These are phyloP conservation scores for Galago senegalensis DNA, from an alignment of 2,797 vertebrate species.

Conservation along the genomic window DNA sequence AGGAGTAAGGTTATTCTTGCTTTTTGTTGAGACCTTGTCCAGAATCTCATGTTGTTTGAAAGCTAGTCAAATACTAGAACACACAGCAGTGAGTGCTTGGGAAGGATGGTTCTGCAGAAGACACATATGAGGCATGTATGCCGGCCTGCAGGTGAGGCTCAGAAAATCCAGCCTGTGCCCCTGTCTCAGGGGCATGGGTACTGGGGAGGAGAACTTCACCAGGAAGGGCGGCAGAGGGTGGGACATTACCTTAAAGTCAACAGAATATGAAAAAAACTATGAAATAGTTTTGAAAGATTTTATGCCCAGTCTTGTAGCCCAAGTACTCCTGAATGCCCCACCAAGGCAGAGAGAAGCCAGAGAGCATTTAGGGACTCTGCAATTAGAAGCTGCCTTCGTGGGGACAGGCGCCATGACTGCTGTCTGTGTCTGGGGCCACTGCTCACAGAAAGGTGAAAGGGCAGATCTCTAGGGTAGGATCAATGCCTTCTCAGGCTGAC, in stretches of 20 bases:
- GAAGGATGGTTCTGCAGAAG: fast-evolving
- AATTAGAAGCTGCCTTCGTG: neutral
- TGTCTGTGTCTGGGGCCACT: fast-evolving
- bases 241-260: neutral
- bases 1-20: fast-evolving
- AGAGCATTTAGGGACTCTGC: neutral
- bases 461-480: neutral
- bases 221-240: neutral
- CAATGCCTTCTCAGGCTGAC: neutral
- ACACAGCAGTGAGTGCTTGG: neutral
- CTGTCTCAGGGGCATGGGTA: neutral
- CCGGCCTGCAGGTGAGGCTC: neutral
- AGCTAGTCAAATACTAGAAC: neutral
- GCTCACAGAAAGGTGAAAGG: neutral
- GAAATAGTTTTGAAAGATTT: neutral
- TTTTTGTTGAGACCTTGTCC: neutral
- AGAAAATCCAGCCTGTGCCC: neutral
- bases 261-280: neutral
- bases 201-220: neutral
- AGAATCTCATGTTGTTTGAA: neutral
- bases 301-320: neutral
- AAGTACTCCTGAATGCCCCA: neutral
- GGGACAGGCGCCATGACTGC: fast-evolving
- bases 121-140: fast-evolving
- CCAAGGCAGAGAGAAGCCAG: neutral